Conservation (phyloP, 2,888 invertebrate genomes). For the Chironomus tentans region DNA sequence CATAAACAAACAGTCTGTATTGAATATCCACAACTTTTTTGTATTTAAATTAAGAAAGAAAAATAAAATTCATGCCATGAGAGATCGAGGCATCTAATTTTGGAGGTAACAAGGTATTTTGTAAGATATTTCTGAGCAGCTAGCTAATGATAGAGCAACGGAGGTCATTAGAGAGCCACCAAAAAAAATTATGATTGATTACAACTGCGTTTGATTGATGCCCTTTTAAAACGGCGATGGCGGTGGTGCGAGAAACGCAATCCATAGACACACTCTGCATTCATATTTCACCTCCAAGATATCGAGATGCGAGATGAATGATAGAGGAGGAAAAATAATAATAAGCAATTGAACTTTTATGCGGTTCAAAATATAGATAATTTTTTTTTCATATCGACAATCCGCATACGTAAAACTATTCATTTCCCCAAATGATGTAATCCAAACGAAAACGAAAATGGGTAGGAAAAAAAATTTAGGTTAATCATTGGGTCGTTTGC, state of each 20-base stretch:
- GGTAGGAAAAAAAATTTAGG: neutral
- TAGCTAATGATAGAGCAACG: conserved; percentile 16
- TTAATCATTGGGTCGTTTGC: conserved; percentile 9
- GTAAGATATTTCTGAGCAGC: neutral
- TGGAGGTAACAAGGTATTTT: neutral
- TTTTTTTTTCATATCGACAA: too few species aligned
- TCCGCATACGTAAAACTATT: too few species aligned
- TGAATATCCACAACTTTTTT: too few species aligned
- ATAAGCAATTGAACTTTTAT: too few species aligned
- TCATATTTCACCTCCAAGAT: neutral
- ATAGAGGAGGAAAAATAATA: too few species aligned
- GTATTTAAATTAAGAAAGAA: too few species aligned
- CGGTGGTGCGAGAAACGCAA: neutral
- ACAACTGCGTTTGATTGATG: conserved; percentile 24
- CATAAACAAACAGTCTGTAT: too few species aligned
- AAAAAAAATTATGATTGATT: conserved; percentile 24
- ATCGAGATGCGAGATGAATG: neutral
- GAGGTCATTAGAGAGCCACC: conserved; percentile 22
- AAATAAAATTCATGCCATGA: too few species aligned
- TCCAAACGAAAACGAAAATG: too few species aligned
- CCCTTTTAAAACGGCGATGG: conserved; percentile 7
- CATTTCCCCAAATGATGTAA: too few species aligned
- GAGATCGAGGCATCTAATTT: neutral
- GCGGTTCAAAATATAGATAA: too few species aligned
- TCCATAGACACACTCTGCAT: neutral